Conservation (phyloP, 2,888 invertebrate species). For the Teinopalpus imperialis region DNA sequence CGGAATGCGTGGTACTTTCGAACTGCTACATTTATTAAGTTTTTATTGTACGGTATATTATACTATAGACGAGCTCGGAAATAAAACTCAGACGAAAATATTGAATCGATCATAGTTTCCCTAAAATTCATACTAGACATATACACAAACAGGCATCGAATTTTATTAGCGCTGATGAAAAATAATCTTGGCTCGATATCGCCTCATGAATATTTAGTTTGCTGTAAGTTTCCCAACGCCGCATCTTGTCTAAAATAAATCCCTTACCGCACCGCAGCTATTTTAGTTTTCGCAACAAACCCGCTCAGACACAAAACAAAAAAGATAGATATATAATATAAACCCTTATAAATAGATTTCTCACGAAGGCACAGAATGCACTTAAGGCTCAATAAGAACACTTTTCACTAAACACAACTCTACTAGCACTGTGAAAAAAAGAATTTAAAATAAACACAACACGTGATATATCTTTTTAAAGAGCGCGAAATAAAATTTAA, state of each 20-base stretch:
- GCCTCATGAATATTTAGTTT: constrained; percentile 39
- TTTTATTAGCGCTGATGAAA: too few relatives aligned
- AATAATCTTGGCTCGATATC: too few relatives aligned
- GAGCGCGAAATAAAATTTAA: constrained; percentile 13
- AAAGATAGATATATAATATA: constrained; percentile 30
- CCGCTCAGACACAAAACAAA: constrained; percentile 59
- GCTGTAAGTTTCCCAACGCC: constrained; percentile 34
- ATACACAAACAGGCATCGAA: too few relatives aligned
- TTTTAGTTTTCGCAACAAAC: constrained; percentile 64
- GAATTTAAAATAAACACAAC: constrained; percentile 14
- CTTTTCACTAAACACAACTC: constrained; percentile 31
- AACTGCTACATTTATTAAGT: too few relatives aligned
- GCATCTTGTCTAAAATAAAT: constrained; percentile 62
- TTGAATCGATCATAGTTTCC: too few relatives aligned
- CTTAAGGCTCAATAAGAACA: constrained; percentile 16
- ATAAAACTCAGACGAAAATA: too few relatives aligned
- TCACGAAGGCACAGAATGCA: constrained; percentile 35
- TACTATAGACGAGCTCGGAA: too few relatives aligned
- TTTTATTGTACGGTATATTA: too few relatives aligned
- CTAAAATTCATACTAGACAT: too few relatives aligned
- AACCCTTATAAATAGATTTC: constrained; percentile 22
- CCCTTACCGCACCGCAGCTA: constrained; percentile 66
- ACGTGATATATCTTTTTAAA: constrained; percentile 15
- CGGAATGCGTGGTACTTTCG: too few relatives aligned
- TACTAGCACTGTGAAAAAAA: constrained; percentile 5